Evolutionary conservation across 2,113 vertebrate species (phyloP), one percentile per base, ranked within the genome.

Genomic region (Datnioides undecimradiatus): DNA sequence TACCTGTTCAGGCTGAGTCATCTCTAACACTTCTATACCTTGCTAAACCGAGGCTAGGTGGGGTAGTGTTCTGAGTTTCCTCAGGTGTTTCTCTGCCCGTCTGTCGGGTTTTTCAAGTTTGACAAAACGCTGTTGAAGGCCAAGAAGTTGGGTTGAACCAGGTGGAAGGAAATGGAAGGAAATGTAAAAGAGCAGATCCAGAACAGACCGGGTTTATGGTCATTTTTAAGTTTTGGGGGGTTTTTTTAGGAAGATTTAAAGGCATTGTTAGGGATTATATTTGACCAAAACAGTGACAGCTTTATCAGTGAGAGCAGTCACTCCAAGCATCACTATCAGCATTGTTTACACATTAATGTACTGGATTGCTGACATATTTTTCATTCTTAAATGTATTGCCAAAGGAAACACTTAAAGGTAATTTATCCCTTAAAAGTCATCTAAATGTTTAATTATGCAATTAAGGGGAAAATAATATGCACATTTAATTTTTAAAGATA

Each of bases 31-130:
- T 8, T 60, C 29, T 3, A 65, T 45, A 49, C n/a, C 10, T 55
- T 1, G 1, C 29, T 43, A 17, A 84, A 60, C 31, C 34, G 12
- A 72, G 55, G 40, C 21, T 1, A 72, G 86, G 84, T 34, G 59
- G 79, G 83, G 85, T 6, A 36, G 10, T 12, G 38, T 27, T 36
- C 13, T 16, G 62, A 29, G 49, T 79, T 64, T 54, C 66, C 16
- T 19, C 7, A 29, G 66, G 52, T 70, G 67, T 38, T 86, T 78
- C 43, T 68, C 59, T 48, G 13, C 77, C 48, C 21, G 85, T 73
- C 76, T 2, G 29, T 84, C 92, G 1, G 73, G 94, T 93, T 92
- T 90, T 92, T 93, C 93, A 77, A 74, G 92, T 87, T 73, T 0
- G 3, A 33, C 70, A 13, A 65, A 73, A 62, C 45, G 71, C 55